Percentiles rank a stretch among this genome's conserved stretches.
phyloP scores from a whole-genome alignment of 1,140 invertebrate genomes.

The Colletes gigas region DNA sequence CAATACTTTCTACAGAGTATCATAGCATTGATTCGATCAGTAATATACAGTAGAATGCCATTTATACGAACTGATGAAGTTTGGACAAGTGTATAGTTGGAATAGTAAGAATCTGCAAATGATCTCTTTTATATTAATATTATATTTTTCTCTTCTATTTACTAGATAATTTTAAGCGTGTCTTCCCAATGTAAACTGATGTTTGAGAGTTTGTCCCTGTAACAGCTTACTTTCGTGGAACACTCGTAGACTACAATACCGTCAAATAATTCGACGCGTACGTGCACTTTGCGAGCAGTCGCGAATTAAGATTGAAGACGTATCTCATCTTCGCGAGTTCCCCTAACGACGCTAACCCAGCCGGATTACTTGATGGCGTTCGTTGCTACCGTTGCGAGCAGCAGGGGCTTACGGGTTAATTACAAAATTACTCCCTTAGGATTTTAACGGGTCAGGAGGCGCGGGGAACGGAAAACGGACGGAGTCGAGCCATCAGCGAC shows the following conservation, averaged over 20 bases:
- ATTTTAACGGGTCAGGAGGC: conserved; percentile 50
- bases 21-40: too few relatives aligned
- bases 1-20: too few relatives aligned
- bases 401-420: conserved; percentile 48
- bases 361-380: conserved; percentile 51
- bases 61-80: too few relatives aligned
- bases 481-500: conserved; percentile 25
- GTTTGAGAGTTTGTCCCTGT: too few relatives aligned
- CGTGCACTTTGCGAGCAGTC: conserved; percentile 2
- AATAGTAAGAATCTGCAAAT: too few relatives aligned
- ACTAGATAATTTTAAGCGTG: too few relatives aligned
- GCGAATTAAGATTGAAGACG: conserved; percentile 62
- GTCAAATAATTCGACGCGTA: neutral
- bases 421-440: conserved; percentile 65
- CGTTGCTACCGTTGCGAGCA: conserved; percentile 53
- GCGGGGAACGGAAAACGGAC: conserved; percentile 14
- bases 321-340: conserved; percentile 50
- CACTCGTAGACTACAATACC: neutral
- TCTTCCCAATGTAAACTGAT: too few relatives aligned
- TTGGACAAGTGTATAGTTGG: too few relatives aligned
- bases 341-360: conserved; percentile 54
- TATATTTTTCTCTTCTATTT: too few relatives aligned
- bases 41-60: too few relatives aligned
- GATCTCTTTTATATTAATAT: too few relatives aligned
- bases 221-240: too few relatives aligned